Evolutionary conservation across 2,113 vertebrate species (phyloP), one percentile per base, ranked within the genome.

Genomic region (Promerops cafer): DNA sequence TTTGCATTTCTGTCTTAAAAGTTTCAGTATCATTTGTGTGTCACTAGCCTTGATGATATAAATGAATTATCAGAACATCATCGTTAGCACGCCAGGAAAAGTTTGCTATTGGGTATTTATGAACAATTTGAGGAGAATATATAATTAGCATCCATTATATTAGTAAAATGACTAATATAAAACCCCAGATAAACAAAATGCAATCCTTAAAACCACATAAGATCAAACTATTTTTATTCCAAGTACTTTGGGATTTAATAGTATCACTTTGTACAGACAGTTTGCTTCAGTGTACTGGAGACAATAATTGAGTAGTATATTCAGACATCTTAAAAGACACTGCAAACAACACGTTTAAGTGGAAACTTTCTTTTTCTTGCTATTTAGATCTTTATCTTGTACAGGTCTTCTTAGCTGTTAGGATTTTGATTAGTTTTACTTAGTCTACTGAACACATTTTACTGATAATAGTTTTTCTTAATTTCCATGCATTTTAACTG

Each of bases 61-160:
- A 92, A 90, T 78, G 60, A 77, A 94, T 93, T 91, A 94, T 64
- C 75, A 68, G 81, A 93, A 85, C n/a, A 90, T 94, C 93, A 94
- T 93, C 4, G 7, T 95, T 89, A 94, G 53, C 5, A 3, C 1
- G 1, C 56, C 63, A 27, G 4, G 16, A 45, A 82, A 92, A 87
- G 40, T 56, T 82, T 82, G n/a, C 33, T 75, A 71, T 72, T 84
- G 56, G 33, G n/a, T 93, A 87, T 81, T 95, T 94, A 86, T 77
- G 83, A 94, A 57, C 72, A 89, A 35, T 94, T 89, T 93, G 79
- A 95, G 35, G 19, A 87, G 44, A 92, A 94, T 44, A 64, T 42
- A 40, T 57, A 81, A 92, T 91, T 90, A 66, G 11, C 6, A 69
- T 54, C 26, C 50, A 80, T 93, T 93, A 86, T 68, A 89, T 33